A percentile compares a stretch with the other conserved stretches of the same genome.
phyloP scores from a whole-genome alignment of 92 coral and sea anemone species.

The Heteractis magnifica region DNA sequence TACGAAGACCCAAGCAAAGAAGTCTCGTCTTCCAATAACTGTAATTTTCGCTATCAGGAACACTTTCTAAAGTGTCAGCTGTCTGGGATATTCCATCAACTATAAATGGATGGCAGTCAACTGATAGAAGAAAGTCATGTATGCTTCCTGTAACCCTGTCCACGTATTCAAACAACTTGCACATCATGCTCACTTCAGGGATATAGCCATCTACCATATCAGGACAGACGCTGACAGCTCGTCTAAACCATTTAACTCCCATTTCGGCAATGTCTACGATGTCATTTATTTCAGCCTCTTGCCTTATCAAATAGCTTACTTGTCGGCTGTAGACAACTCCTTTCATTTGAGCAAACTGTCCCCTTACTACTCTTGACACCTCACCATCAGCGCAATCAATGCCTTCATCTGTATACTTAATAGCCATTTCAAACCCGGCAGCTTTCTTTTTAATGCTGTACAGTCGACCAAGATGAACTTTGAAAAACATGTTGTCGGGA shows the following conservation, averaged over 20 bases:
- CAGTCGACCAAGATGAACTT: slow-evolving; percentile 60
- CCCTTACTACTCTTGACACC: slow-evolving; percentile 21
- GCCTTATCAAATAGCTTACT: slow-evolving; percentile 26
- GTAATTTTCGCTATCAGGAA: slow-evolving; percentile 52
- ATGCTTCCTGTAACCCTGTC: slow-evolving; percentile 31
- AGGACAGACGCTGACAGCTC: slow-evolving; percentile 53
- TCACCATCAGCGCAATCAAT: slow-evolving; percentile 32
- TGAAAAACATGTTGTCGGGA: slow-evolving; percentile 49
- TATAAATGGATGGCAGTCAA: slow-evolving; percentile 40
- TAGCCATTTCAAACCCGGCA: slow-evolving; percentile 52
- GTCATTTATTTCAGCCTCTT: slow-evolving; percentile 9
- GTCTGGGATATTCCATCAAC: slow-evolving; percentile 51
- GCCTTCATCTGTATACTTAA: slow-evolving; percentile 56
- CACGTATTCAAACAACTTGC: slow-evolving; percentile 49
- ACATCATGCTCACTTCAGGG: slow-evolving; percentile 66
- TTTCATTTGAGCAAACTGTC: slow-evolving; percentile 69
- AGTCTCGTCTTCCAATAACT: slow-evolving; percentile 49
- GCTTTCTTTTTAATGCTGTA: slow-evolving; percentile 48
- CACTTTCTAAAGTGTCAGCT: slow-evolving; percentile 51
- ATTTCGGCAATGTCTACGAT: slow-evolving; percentile 43
- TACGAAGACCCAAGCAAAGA: slow-evolving; percentile 37
- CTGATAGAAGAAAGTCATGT: slow-evolving; percentile 10
- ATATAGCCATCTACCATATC: slow-evolving; percentile 52
- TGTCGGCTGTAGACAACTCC: slow-evolving; percentile 64
- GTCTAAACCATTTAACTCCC: slow-evolving; percentile 58